phyloP scores from a whole-genome alignment of 1,140 invertebrate species.

The Dryas iulia region DNA sequence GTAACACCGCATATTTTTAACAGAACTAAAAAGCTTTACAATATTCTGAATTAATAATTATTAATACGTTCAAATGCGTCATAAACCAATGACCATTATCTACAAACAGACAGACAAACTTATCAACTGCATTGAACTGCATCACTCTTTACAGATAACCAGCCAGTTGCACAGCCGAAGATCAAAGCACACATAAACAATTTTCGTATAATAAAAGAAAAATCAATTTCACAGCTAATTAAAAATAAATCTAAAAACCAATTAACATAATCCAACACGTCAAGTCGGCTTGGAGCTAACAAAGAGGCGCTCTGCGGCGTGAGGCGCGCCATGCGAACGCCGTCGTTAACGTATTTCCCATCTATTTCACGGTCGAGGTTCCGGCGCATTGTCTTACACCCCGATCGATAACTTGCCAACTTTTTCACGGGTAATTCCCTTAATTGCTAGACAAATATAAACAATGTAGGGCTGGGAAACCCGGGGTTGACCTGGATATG shows the following conservation, averaged over 20 bases:
- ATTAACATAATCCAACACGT: too few species aligned
- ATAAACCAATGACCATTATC: too few species aligned
- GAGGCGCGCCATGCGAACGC: neutral
- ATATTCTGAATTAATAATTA: too few species aligned
- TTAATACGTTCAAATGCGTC: too few species aligned
- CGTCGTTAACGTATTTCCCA: constrained; percentile 17
- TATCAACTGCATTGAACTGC: too few species aligned
- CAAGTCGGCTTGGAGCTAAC: neutral
- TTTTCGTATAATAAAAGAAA: neutral
- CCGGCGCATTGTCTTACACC: neutral
- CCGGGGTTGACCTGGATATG: neutral
- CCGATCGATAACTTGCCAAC: neutral
- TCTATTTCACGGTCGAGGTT: constrained; percentile 11
- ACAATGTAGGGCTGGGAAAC: constrained; percentile 1
- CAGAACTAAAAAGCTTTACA: too few species aligned
- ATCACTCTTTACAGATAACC: too few species aligned
- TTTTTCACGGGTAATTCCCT: constrained; percentile 12
- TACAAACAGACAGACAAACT: too few species aligned
- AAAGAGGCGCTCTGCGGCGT: neutral
- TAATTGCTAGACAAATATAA: neutral
- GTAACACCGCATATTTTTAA: too few species aligned
- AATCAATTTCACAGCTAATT: neutral
- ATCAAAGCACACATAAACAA: neutral
- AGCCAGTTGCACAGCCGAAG: too few species aligned
- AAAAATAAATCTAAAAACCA: neutral